Evolutionary conservation across 1,140 invertebrate species (phyloP).

Genomic region (Asobara japonica): DNA sequence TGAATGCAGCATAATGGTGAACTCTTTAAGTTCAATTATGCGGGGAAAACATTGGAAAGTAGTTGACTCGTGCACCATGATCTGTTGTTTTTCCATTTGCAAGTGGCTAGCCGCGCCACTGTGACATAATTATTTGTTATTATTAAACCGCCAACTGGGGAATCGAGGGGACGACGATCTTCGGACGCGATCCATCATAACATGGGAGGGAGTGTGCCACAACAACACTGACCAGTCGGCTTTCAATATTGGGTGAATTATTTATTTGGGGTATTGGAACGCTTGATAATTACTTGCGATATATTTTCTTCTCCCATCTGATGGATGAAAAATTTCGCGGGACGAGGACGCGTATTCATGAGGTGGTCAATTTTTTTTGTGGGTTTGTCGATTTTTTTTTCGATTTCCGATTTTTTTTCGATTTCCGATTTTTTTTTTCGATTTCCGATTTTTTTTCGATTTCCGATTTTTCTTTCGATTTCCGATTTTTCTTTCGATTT

Average conservation of each 20-base stretch:
- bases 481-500: too few species aligned
- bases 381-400: too few species aligned
- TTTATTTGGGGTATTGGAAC: neutral
- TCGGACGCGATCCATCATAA: constrained; percentile 1
- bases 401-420: too few species aligned
- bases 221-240: neutral
- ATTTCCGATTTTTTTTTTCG: too few species aligned
- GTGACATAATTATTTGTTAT: constrained; percentile 50
- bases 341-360: too few species aligned
- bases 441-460: too few species aligned
- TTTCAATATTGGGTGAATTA: neutral
- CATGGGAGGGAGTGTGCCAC: neutral
- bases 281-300: neutral
- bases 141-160: constrained; percentile 25
- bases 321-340: too few species aligned
- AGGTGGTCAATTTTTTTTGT: too few species aligned
- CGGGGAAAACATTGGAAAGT: neutral
- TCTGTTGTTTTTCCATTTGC: constrained; percentile 1
- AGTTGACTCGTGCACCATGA: neutral
- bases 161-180: constrained; percentile 26
- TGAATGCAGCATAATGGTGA: constrained; percentile 9
- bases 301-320: too few species aligned
- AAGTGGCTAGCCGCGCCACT: neutral
- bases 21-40: constrained; percentile 7
- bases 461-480: too few species aligned